These are phyloP conservation scores for Agapornis roseicollis DNA, from an alignment of 2,113 vertebrate genomes.

Conservation along the genomic window DNA sequence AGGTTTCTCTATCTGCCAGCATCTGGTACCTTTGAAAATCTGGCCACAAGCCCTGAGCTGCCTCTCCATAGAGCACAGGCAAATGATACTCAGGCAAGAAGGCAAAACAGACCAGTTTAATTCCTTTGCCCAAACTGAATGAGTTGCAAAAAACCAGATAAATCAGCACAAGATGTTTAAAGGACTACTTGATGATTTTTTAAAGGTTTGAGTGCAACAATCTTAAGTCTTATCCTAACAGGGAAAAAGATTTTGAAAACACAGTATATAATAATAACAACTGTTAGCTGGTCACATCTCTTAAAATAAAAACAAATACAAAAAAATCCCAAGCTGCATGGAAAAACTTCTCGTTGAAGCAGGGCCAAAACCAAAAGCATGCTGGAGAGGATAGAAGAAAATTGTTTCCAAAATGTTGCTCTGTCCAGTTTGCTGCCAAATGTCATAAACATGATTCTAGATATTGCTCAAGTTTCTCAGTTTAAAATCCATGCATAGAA, in stretches of 20 bases:
- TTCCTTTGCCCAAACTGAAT: neutral
- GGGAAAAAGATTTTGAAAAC: constrained; percentile 16
- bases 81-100: neutral
- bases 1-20: neutral
- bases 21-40: constrained; percentile 10
- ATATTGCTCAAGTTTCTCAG: constrained; percentile 1
- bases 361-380: constrained; percentile 44
- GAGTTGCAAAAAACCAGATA: constrained; percentile 32
- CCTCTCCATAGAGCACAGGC: neutral
- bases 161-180: neutral
- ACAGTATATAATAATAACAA: constrained; percentile 1
- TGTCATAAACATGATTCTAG: constrained; percentile 28
- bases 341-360: constrained; percentile 48
- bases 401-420: constrained; percentile 15
- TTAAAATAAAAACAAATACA: constrained; percentile 3
- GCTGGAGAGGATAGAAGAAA: constrained; percentile 39
- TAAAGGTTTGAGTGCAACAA: neutral
- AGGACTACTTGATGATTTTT: neutral
- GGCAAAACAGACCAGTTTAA: neutral
- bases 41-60: neutral
- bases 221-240: neutral
- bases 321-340: neutral
- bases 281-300: neutral
- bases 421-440: constrained; percentile 29
- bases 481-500: neutral